Base-by-base conservation (phyloP, 2,888 invertebrate genomes). In the Apodemia hepburni region DNA sequence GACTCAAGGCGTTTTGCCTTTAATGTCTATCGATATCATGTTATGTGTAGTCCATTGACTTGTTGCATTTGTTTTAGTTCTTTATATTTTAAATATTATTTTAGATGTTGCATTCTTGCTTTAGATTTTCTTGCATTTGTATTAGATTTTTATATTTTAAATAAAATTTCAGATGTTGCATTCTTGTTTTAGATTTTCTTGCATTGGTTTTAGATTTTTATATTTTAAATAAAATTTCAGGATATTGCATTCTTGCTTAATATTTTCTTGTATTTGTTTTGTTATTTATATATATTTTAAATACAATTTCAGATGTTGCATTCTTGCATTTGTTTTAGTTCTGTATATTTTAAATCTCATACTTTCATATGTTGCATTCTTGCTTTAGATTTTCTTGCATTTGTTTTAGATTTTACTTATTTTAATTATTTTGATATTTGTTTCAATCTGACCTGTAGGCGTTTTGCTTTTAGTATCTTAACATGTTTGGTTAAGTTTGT, bases 1-100 rank as follows among this genome's bases (percentile, higher is more conserved):
- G 74, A 81, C 81, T 70, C 71, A 67, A 77, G 77, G 73, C 72
- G 67, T 76, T 75, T 71, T 70, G 73, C 71, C 73, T 67, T 61
- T 64, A 49, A 47, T 33, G 51, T 63, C 61, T 64, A 67, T 64
- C 45, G 58, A 58, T 54, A 51, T 11, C 62, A 62, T 45, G 62
- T 64, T 33, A 6, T 33, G 4, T 33, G 6, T 11, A 51, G 51
- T 51, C 3, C 51, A 51, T 51, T 51, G 51, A 51, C 49, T 51
- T 51, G 51, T 12, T 57, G 29, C 38, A 51, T 12, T 51, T 51
- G 51, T 51, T 51, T 18, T 51, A 51, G 18, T 22, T 7, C 8
- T 35, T 9, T 58, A 6, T 58, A 58, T 58, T 57, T 35, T 35
- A 35, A 35, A 15, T n/a, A n/a, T n/a, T n/a, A 2, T n/a, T 45